A percentile compares a stretch with the other conserved stretches of the same genome.
phyloP scores from a whole-genome alignment of 2,888 invertebrate genomes.

The Enchytraeus crypticus region DNA sequence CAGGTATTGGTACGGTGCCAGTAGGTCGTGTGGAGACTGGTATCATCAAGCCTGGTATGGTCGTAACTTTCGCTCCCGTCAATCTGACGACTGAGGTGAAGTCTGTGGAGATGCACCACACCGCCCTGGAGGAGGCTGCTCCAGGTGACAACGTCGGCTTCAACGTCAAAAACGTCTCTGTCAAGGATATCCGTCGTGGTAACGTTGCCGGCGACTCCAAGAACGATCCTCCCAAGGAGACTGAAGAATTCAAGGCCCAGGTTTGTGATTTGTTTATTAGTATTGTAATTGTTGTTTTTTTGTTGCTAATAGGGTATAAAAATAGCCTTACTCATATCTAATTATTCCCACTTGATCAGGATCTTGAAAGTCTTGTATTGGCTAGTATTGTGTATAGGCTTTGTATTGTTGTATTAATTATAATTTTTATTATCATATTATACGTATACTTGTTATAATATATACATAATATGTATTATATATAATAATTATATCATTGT shows the following conservation, averaged over 20 bases:
- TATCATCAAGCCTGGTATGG: slow-evolving; percentile 56
- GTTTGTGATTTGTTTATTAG: no score
- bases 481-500: no score
- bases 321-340: no score
- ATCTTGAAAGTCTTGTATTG: no score
- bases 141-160: slow-evolving; percentile 99
- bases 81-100: slow-evolving; percentile 67
- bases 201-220: slow-evolving; percentile 97
- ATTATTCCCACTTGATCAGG: no score
- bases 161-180: slow-evolving; percentile 99
- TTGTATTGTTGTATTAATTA: no score
- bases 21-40: slow-evolving; percentile 99
- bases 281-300: no score
- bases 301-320: no score
- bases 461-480: no score
- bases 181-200: slow-evolving; percentile 98
- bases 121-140: slow-evolving; percentile 84
- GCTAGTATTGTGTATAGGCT: no score
- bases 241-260: slow-evolving; percentile 43
- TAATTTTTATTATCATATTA: no score
- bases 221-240: slow-evolving; percentile 76
- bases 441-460: no score
- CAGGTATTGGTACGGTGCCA: slow-evolving; percentile 96
- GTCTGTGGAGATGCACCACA: slow-evolving; percentile 99
- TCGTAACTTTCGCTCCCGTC: slow-evolving; percentile 96